Percentiles rank a stretch among this genome's conserved stretches.
Evolutionary conservation across 53 echinoderm and acorn worm genomes (phyloP).

Genomic region (Stichopus horrens): DNA sequence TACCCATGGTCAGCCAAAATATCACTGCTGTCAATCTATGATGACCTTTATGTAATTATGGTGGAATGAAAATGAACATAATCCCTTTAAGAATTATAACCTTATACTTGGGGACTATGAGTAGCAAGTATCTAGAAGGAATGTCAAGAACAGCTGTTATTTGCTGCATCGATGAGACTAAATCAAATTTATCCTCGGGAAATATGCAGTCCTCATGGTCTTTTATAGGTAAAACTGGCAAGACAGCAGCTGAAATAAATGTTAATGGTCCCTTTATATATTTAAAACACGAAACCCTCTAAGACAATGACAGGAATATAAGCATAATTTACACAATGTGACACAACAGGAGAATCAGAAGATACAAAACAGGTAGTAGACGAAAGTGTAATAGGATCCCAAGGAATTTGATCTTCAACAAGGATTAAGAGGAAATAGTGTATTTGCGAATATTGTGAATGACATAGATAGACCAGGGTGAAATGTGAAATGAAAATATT

Average conservation of each 20-base stretch:
- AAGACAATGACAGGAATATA: not conserved
- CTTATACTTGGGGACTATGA: too few relatives aligned
- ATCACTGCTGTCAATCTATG: too few relatives aligned
- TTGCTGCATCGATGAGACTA: not conserved
- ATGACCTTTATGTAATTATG: too few relatives aligned
- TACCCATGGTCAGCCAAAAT: too few relatives aligned
- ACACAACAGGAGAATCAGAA: not conserved
- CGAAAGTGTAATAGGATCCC: not conserved
- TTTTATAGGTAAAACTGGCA: not conserved
- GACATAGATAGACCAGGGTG: not conserved
- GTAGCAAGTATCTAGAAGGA: not conserved
- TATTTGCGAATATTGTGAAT: too few relatives aligned
- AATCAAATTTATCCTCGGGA: constrained; percentile 3
- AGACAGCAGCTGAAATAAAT: not conserved
- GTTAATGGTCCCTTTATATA: not conserved
- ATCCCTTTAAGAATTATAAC: too few relatives aligned
- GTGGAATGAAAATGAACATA: too few relatives aligned
- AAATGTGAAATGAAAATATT: not conserved
- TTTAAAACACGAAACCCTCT: not conserved
- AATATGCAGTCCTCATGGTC: not conserved
- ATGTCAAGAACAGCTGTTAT: not conserved
- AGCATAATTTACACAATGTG: not conserved
- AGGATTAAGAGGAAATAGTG: not conserved
- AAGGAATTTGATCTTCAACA: not conserved
- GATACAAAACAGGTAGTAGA: not conserved